These are phyloP conservation scores for Alcis repandata DNA, from an alignment of 2,888 invertebrate genomes.

Conservation along the genomic window DNA sequence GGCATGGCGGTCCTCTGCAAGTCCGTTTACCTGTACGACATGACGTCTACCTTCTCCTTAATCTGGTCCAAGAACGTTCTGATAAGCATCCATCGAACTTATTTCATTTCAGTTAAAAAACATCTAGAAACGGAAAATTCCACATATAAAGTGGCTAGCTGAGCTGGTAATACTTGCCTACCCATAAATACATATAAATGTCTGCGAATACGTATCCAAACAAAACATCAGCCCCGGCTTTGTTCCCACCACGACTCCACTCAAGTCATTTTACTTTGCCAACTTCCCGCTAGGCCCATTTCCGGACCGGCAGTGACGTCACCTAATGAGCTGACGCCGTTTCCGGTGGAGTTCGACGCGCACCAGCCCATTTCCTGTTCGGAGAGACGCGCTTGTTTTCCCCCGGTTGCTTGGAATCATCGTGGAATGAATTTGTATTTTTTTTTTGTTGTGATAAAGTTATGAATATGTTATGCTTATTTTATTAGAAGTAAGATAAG, in stretches of 20 bases:
- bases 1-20: no score
- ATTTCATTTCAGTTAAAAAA: no score
- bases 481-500: not conserved
- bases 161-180: no score
- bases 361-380: conserved; percentile 43
- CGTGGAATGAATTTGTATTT: no score
- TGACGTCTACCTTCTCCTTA: no score
- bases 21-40: no score
- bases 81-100: no score
- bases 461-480: no score
- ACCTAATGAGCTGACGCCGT: conserved; percentile 47
- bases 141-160: no score
- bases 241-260: conserved; percentile 18
- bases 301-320: conserved; percentile 45
- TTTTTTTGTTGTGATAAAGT: not conserved
- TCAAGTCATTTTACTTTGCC: conserved; percentile 22
- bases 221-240: not conserved
- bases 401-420: conserved; percentile 15
- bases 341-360: conserved; percentile 40
- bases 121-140: no score
- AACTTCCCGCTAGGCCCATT: conserved; percentile 42
- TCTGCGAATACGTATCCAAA: conserved; percentile 2
- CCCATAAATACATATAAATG: no score
- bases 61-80: no score
- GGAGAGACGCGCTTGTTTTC: conserved; percentile 25